These are phyloP conservation scores for Neodontobutis hainanensis DNA, from an alignment of 2,113 vertebrate genomes.

Conservation along the genomic window DNA sequence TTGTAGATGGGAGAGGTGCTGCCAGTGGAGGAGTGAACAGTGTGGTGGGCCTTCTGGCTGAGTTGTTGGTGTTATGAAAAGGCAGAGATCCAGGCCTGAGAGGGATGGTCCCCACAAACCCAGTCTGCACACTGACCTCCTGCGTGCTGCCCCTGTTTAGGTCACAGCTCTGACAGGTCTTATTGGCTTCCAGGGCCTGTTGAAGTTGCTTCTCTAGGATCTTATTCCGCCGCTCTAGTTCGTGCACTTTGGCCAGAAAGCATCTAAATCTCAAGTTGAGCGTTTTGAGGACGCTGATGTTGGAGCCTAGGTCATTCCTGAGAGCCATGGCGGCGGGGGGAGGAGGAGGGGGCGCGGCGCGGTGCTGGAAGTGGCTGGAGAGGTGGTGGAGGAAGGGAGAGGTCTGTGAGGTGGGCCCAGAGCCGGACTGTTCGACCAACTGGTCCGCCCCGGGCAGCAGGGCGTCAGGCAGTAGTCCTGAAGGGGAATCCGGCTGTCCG, in stretches of 20 bases:
- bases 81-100: slow-evolving; percentile 76
- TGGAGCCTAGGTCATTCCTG: slow-evolving; percentile 95
- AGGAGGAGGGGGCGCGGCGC: slow-evolving; percentile 76
- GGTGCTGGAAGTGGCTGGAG: slow-evolving; percentile 50
- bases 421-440: slow-evolving; percentile 59
- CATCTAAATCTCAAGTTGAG: slow-evolving; percentile 94
- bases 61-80: slow-evolving; percentile 80
- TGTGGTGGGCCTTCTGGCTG: slow-evolving; percentile 74
- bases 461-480: slow-evolving; percentile 71
- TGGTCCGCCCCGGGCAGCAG: slow-evolving; percentile 69
- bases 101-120: slow-evolving; percentile 85
- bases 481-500: slow-evolving; percentile 80
- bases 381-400: slow-evolving; percentile 53
- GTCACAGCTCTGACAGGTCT: slow-evolving; percentile 62
- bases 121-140: slow-evolving; percentile 89
- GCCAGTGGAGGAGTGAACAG: slow-evolving; percentile 68
- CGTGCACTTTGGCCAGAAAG: slow-evolving; percentile 96
- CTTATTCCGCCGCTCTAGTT: slow-evolving; percentile 93
- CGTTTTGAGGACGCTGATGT: slow-evolving; percentile 95
- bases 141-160: slow-evolving; percentile 71
- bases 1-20: slow-evolving; percentile 57
- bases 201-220: slow-evolving; percentile 93
- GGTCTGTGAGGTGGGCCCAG: slow-evolving; percentile 60
- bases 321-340: slow-evolving; percentile 92
- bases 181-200: slow-evolving; percentile 85